These are phyloP conservation scores for Cylas formicarius DNA, from an alignment of 1,140 invertebrate genomes.

Conservation along the genomic window DNA sequence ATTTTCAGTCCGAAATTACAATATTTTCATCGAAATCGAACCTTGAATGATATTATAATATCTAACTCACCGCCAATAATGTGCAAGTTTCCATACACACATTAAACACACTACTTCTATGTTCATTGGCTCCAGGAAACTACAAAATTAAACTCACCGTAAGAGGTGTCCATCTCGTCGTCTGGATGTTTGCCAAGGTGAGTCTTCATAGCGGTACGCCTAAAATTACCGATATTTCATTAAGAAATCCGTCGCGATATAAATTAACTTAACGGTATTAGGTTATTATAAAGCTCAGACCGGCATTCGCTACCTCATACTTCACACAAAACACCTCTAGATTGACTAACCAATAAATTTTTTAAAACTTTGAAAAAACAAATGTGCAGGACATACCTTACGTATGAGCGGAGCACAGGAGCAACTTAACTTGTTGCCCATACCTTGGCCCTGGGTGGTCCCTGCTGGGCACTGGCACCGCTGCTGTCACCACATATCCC, in stretches of 20 bases:
- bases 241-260: too few species aligned
- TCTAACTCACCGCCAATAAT: too few species aligned
- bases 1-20: too few species aligned
- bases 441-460: slow-evolving; percentile 44
- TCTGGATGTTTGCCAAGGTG: slow-evolving; percentile 81
- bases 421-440: slow-evolving; percentile 94
- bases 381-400: slow-evolving; percentile 52
- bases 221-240: too few species aligned
- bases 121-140: too few species aligned
- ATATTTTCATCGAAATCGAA: too few species aligned
- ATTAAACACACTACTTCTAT: too few species aligned
- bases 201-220: slow-evolving; percentile 88
- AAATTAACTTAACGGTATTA: too few species aligned
- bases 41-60: too few species aligned
- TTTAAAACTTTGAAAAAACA: too few species aligned
- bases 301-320: neutral
- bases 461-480: slow-evolving; percentile 60
- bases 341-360: neutral
- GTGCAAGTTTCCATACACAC: too few species aligned
- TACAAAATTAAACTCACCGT: slow-evolving; percentile 54
- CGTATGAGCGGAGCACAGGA: slow-evolving; percentile 88
- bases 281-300: too few species aligned
- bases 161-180: slow-evolving; percentile 84
- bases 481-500: slow-evolving; percentile 51
- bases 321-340: neutral